These are phyloP conservation scores for Harmothoe impar DNA, from an alignment of 2,888 invertebrate genomes.

Conservation along the genomic window DNA sequence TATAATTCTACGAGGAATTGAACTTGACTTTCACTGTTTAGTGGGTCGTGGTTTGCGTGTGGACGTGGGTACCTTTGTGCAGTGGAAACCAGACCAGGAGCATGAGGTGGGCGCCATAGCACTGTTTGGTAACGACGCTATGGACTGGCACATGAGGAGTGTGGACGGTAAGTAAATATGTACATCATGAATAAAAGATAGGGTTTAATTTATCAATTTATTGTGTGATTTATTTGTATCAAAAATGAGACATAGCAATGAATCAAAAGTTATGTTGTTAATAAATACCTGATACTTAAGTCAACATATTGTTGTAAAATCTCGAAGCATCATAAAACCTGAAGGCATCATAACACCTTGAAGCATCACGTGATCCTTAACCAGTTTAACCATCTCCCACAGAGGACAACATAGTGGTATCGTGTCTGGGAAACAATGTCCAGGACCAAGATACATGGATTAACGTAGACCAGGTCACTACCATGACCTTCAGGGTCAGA, in stretches of 20 bases:
- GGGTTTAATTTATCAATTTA: too few species aligned
- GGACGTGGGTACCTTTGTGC: not conserved
- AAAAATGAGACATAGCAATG: too few species aligned
- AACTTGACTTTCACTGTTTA: too few species aligned
- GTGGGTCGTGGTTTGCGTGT: not conserved
- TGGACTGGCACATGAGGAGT: slow-evolving; percentile 28
- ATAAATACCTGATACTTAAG: too few species aligned
- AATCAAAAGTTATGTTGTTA: too few species aligned
- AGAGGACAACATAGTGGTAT: not conserved
- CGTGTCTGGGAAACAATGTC: not conserved
- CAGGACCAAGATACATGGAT: not conserved
- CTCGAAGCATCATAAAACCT: too few species aligned
- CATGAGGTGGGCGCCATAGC: not conserved
- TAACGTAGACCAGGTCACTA: not conserved
- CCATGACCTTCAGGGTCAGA: not conserved
- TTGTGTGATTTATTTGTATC: too few species aligned
- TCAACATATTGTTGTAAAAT: too few species aligned
- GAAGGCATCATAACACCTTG: too few species aligned
- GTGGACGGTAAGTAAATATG: not conserved
- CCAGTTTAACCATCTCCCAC: not conserved
- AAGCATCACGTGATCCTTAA: too few species aligned
- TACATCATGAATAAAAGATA: too few species aligned
- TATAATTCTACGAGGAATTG: too few species aligned
- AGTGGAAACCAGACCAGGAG: not conserved
- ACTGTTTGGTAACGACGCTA: not conserved